Evolutionary conservation across 2,797 vertebrate species (phyloP), one percentile per base, ranked within the genome.

Genomic region (Sphaeramia orbicularis): DNA sequence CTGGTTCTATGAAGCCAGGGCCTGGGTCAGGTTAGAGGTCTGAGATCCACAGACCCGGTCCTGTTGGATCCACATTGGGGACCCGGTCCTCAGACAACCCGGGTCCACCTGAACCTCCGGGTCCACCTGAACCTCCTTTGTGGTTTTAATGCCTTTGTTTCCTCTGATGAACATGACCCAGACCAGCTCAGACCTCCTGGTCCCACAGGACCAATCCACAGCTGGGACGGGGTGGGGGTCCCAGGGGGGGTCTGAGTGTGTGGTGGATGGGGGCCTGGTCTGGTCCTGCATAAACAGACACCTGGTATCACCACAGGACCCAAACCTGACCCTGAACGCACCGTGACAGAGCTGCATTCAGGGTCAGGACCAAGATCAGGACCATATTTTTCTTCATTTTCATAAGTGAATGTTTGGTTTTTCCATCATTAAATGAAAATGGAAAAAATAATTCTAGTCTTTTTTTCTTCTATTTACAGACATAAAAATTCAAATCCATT

Each of bases 91-190:
- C 27, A 30, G 27, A n/a, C n/a, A n/a, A n/a, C n/a, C n/a, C n/a
- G n/a, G n/a, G n/a, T n/a, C n/a, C n/a, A n/a, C n/a, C n/a, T n/a
- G n/a, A n/a, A n/a, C n/a, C n/a, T n/a, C n/a, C 68, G 51, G 15
- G n/a, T 41, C 21, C n/a, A 43, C 30, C 58, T 40, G 27, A 3
- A 30, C 27, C 7, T 7, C 27, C 3, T 60, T 3, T 50, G 19
- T 36, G 40, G 43, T 13, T 67, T 72, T 45, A 42, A 27, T 44
- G 58, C 38, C 44, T 36, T 81, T 58, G 62, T 55, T 59, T 68
- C 55, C 47, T 68, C 35, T n/a, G n/a, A n/a, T 77, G 65, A 75
- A 81, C 65, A 70, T 79, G 51, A 71, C 76, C n/a, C 32, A 30
- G 27, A 58, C 50, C 78, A 87, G 75, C 80, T 79, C 27, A 49